phyloP scores from a whole-genome alignment of 2,113 vertebrate genomes.

The Echinops telfairi region DNA sequence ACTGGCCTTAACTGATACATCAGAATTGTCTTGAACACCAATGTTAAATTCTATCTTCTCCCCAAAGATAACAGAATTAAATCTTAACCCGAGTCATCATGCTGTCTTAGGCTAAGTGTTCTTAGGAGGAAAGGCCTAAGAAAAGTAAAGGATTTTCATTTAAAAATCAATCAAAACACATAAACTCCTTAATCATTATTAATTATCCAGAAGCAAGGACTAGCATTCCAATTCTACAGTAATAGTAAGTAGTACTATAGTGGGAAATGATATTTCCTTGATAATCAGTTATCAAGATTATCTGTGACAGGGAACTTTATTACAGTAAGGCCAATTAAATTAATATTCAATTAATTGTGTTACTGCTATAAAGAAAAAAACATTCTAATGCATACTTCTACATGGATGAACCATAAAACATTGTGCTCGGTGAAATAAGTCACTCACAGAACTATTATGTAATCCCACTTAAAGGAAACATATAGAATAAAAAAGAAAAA shows the following conservation, averaged over 20 bases:
- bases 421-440: background rate
- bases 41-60: background rate
- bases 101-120: background rate
- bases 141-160: background rate
- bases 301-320: constrained; percentile 39
- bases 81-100: background rate
- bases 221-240: constrained; percentile 21
- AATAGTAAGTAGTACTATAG: background rate
- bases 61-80: background rate
- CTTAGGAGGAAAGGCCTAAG: constrained; percentile 11
- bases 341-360: background rate
- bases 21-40: background rate
- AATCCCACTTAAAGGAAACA: background rate
- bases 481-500: background rate
- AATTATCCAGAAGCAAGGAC: constrained; percentile 1
- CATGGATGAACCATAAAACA: background rate
- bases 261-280: background rate
- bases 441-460: background rate
- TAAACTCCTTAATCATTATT: constrained; percentile 40
- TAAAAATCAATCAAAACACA: constrained; percentile 33
- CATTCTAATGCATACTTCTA: background rate
- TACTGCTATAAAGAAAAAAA: background rate
- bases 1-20: background rate
- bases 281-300: constrained; percentile 43
- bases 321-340: constrained; percentile 8